Base-by-base conservation (phyloP, 2,888 invertebrate genomes). In the Seira musarum region DNA sequence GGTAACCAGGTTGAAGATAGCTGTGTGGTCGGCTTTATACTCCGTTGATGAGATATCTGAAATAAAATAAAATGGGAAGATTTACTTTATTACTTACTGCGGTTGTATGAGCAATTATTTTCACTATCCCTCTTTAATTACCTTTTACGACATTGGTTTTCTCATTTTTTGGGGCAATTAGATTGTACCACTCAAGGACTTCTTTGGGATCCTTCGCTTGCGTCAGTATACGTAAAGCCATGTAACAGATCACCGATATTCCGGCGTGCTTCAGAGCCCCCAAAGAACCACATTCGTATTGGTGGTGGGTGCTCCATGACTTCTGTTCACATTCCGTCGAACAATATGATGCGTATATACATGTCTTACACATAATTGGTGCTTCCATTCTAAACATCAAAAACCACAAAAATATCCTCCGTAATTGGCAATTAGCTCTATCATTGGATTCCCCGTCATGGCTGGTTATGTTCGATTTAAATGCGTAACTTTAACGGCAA, bases 231-330 rank as follows among this genome's bases (percentile, higher is more conserved):
- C 87, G 85, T 19, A 87, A 69, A 24, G 88, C 87, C 80, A 88
- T 86, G 80, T 85, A 87, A 80, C 87, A 87, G 70, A 87, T 87
- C 71, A 87, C 86, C 71, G 87, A 87, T 80, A 87, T 86, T 67
- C 87, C 87, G 22, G 87, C 83, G 61, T 85, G 85, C 35, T 83
- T 76, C 21, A 88, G 83, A 49, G 87, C 72, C 53, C 87, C 87
- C 35, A 86, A 82, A 73, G 87, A 85, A 67, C 76, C 22, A 72
- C 88, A 88, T 82, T 88, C 87, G 60, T 85, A 81, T 46, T 81
- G 81, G 81, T 88, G 88, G 80, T 87, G 87, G 53, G 78, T 74
- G 69, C 66, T 75, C 83, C 83, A 85, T n/a, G 87, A 85, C 21
- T 73, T 70, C 22, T 86, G 84, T 61, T 84, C 70, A 64, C 88